phyloP scores from a whole-genome alignment of 2,113 vertebrate genomes.

The Pantherophis guttatus region DNA sequence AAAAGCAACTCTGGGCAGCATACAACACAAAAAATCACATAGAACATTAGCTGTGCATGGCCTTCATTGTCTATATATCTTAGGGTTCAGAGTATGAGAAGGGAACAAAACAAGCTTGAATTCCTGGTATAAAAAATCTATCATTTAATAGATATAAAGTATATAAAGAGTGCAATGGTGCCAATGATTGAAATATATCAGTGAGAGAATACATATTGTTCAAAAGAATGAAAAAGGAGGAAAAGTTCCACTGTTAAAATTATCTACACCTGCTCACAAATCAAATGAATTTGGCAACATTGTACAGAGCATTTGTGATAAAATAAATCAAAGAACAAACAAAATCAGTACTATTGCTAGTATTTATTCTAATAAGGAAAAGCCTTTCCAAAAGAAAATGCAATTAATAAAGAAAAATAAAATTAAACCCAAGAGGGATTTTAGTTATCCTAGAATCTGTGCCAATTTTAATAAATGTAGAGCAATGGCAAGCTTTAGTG shows the following conservation, averaged over 20 bases:
- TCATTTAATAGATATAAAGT: not conserved
- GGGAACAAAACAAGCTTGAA: not conserved
- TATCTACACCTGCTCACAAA: not conserved
- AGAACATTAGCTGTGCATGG: not conserved
- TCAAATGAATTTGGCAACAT: not conserved
- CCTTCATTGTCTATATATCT: not conserved
- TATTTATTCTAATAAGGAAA: not conserved
- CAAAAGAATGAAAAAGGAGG: not conserved
- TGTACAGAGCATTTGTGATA: not conserved
- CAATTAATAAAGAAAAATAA: not conserved
- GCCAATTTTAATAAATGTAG: not conserved
- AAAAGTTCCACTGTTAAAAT: not conserved
- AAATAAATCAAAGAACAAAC: not conserved
- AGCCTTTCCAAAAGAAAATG: not conserved
- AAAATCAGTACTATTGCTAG: not conserved
- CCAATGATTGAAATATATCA: not conserved
- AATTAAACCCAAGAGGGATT: not conserved
- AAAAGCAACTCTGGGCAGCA: not conserved
- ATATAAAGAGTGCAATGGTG: not conserved
- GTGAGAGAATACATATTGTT: not conserved
- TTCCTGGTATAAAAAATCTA: not conserved
- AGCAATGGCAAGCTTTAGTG: not conserved
- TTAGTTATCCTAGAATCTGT: not conserved
- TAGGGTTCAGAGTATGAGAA: not conserved
- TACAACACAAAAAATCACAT: not conserved